Evolutionary conservation across 2,888 invertebrate species (phyloP).

Genomic region (Xanthia icteritia): DNA sequence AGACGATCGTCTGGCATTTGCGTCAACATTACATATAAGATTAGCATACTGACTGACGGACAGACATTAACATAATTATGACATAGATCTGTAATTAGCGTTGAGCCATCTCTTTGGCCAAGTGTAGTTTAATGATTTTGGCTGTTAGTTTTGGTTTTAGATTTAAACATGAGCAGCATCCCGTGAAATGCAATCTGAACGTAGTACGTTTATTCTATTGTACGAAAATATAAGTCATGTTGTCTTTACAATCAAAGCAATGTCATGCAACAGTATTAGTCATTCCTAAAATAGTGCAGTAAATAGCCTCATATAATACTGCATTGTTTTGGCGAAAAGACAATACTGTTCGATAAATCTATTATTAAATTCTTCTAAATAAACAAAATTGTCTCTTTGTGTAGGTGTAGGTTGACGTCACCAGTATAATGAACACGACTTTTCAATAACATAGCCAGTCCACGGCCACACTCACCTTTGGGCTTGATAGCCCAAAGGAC

Average conservation of each 20-base stretch:
- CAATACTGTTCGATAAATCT: no score
- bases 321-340: not conserved
- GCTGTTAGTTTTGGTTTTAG: not conserved
- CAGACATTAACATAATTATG: conserved; percentile 52
- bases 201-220: not conserved
- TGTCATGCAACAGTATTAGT: no score
- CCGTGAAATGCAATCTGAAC: no score
- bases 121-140: not conserved
- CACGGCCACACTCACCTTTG: no score
- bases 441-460: not conserved
- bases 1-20: conserved; percentile 21
- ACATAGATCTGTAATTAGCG: conserved; percentile 36
- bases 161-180: not conserved
- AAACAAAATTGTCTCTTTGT: not conserved
- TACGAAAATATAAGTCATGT: not conserved
- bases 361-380: not conserved
- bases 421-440: not conserved
- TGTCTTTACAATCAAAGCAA: not conserved
- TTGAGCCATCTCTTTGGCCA: conserved; percentile 33
- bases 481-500: no score
- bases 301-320: not conserved
- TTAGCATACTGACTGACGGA: conserved; percentile 36
- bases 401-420: not conserved
- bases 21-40: conserved; percentile 38
- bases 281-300: no score